Base-by-base conservation (phyloP, 2,888 invertebrate species). In the Cotesia congregata region DNA sequence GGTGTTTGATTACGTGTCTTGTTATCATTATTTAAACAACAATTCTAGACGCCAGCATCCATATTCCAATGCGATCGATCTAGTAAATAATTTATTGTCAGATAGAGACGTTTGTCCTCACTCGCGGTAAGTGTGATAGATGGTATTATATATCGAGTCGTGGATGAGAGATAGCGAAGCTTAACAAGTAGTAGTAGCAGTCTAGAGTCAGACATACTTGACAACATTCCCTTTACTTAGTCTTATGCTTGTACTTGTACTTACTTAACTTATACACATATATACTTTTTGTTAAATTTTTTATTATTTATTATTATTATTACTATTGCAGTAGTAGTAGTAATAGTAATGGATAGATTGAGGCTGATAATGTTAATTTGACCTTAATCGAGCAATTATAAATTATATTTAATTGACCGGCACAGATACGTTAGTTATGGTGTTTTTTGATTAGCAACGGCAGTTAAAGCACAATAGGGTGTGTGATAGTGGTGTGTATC, bases 1-100 rank as follows among this genome's bases (percentile, higher is more conserved):
- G 87, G 87, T 87, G 84, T 88, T 80, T 80, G 81, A 83, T 88
- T 86, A 84, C 85, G 74, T 77, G 81, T 77, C 77, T 81, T 77
- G 20, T 59, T 61, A 50, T 41, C 20, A 50, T 59, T 70, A 70
- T 30, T 70, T 59, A 50, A 70, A 50, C 12, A 70, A 70, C 60
- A 70, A 70, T 41, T 50, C 50, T 65, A 38, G 20, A 62, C 20
- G 15, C 62, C 62, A 62, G 20, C 59, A 70, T 70, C 50, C 17
- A 59, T 50, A 59, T 50, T 60, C 17, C 17, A 59, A 59, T 12
- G 30, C 73, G 67, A 73, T 73, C 73, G 39, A 73, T 73, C 15
- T 30, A 67, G 17, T n/a, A 73, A 73, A 73, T 73, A 73, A 73
- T 73, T 73, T 38, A 73, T 73, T 39, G 72, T 73, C 71, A 20